Evolutionary conservation across 1,140 invertebrate genomes (phyloP), one percentile per base, ranked within the genome.

Genomic region (Conus betulinus): DNA sequence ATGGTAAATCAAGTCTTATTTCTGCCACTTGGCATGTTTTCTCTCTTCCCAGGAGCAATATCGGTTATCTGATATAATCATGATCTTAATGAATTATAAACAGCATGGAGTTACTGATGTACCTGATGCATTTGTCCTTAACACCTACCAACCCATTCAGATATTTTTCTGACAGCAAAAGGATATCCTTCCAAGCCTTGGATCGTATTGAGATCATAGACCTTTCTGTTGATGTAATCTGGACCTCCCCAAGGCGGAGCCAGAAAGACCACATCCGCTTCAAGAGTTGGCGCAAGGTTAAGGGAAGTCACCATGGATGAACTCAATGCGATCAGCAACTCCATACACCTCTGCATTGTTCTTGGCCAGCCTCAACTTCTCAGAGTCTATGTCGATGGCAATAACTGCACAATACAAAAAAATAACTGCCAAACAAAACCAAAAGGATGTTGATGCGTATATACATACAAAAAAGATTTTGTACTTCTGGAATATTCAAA

Each of bases 181-280:
- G 94, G 94, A 95, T 93, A 95, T 94, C 96, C 95, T 91, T 96
- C 94, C 52, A 98, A 97, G 92, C 96, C 95, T 91, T 98, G 96
- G 96, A 98, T 97, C 82, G 95, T 96, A 91, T 97, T 96, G 57
- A 99, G 95, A 95, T 98, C 97, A 95, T 97, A 99, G 67, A 96
- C 96, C 53, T 96, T 95, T 23, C 91, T n/a, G 71, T 94, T 91
- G 5, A 95, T 89, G 90, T 99, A 98, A 15, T 96, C 95, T 1
- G 98, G 98, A 0, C 98, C 98, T 84, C 99, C 99, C 99, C 99
- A 99, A 0, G 99, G 99, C 51, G 99, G 99, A 94, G 98, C 98
- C 8, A 99, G 95, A 94, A 99, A 99, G 0, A 99, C 97, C 86
- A 97, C 97, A 94, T 99, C 98, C 76, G 92, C 95, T 79, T 89